Percentiles rank a stretch among this genome's conserved stretches.
Evolutionary conservation across 2,888 invertebrate species (phyloP).

Genomic region (Hydrotaea cyrtoneurina): DNA sequence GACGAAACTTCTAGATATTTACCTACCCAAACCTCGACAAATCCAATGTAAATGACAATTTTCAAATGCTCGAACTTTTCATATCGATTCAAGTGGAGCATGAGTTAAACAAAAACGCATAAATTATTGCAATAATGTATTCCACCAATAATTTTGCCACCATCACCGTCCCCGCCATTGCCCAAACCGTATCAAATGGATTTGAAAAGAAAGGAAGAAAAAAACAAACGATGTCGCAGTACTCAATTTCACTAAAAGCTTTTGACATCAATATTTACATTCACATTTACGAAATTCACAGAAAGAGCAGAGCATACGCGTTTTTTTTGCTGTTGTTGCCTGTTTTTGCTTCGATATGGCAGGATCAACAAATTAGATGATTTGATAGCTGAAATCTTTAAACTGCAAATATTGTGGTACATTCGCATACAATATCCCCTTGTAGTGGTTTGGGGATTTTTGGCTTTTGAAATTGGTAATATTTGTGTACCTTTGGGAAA

Average conservation of each 20-base stretch:
- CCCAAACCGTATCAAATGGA: background rate
- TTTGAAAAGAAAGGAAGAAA: slow-evolving; percentile 8
- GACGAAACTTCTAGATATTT: too few species aligned
- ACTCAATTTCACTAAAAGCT: slow-evolving; percentile 66
- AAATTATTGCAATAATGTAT: slow-evolving; percentile 64
- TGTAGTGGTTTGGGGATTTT: too few species aligned
- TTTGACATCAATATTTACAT: slow-evolving; percentile 54
- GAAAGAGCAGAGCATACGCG: too few species aligned
- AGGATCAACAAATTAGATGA: slow-evolving; percentile 64
- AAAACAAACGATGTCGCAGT: slow-evolving; percentile 44
- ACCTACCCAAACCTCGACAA: slow-evolving; percentile 1
- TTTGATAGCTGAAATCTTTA: slow-evolving; percentile 59
- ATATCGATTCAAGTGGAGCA: slow-evolving; percentile 48
- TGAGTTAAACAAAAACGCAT: slow-evolving; percentile 42
- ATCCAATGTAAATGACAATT: slow-evolving; percentile 45
- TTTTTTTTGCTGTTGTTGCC: background rate
- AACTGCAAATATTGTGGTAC: slow-evolving; percentile 37
- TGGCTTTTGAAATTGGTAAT: too few species aligned
- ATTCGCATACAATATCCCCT: background rate
- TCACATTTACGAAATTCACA: background rate
- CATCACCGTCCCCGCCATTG: slow-evolving; percentile 11
- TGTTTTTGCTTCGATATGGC: background rate
- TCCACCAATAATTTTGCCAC: slow-evolving; percentile 50
- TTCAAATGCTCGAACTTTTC: slow-evolving; percentile 48
- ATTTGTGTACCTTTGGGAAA: too few species aligned